Base-by-base conservation (phyloP, 1,140 invertebrate genomes). In the Cherax quadricarinatus region DNA sequence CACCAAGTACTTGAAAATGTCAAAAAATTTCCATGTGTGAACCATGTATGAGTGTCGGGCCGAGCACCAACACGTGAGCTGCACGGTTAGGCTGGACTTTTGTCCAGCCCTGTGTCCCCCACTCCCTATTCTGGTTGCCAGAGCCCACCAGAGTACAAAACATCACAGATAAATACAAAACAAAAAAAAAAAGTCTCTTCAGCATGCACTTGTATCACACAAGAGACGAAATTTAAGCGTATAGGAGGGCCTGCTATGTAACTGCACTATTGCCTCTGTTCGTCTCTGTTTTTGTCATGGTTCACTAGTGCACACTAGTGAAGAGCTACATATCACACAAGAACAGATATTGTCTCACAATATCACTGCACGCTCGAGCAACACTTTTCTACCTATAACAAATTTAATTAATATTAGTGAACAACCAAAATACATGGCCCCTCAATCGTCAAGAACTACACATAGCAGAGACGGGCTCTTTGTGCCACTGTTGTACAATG, bases 141-240 rank as follows among this genome's bases (percentile, higher is more conserved):
- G 79, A 84, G 85, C 85, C 83, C 91, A 92, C 91, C 91, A 88
- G 85, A 87, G 91, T 92, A 92, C 91, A 92, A 87, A 92, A 88
- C 91, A 92, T 92, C 91, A 92, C 91, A 92, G 91, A 92, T 92
- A 92, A 92, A 89, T 89, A 89, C 88, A 89, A 83, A 89, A 41
- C 30, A 41, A 41, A 83, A 86, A 78, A 78, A 78, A 88, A 91
- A 91, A 86, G 89, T 91, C 89, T 92, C 86, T 88, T 92, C 86
- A 92, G 91, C 91, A 92, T 92, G 91, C 91, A 92, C 86, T 92
- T 92, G 89, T 92, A 92, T 92, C 91, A 92, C 91, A 92, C 91
- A 87, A 92, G 91, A 92, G 91, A 92, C 91, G 73, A 92, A 92
- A 88, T 81, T 80, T 92, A 92, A 92, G 91, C 91, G 91, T 92